These are phyloP conservation scores for Cantharis nigra DNA, from an alignment of 2,888 invertebrate species.

Conservation along the genomic window DNA sequence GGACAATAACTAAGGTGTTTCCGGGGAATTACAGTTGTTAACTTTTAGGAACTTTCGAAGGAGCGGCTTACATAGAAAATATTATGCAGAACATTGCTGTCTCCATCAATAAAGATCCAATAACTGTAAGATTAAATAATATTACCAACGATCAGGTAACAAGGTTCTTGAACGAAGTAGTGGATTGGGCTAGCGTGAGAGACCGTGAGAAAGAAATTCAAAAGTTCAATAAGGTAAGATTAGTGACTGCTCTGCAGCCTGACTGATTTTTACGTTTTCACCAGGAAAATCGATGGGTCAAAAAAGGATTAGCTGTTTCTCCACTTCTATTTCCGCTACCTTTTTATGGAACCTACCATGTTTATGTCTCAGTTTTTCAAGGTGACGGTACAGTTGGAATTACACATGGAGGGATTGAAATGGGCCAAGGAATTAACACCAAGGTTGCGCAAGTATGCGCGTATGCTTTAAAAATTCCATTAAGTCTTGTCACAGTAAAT, in stretches of 20 bases:
- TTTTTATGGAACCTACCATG: neutral
- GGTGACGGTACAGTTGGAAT: neutral
- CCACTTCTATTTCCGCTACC: neutral
- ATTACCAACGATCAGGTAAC: slow-evolving; percentile 50
- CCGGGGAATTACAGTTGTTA: neutral
- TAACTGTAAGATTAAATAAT: slow-evolving; percentile 63
- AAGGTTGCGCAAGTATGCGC: neutral
- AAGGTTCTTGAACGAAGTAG: slow-evolving; percentile 63
- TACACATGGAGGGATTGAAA: neutral
- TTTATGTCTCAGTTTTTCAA: neutral
- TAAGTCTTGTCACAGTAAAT: neutral
- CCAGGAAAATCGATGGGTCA: neutral
- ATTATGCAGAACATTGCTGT: slow-evolving; percentile 71
- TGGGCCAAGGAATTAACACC: neutral
- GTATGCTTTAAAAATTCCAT: neutral
- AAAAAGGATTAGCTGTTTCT: neutral
- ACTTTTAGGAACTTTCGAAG: slow-evolving; percentile 64
- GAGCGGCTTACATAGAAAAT: slow-evolving; percentile 64
- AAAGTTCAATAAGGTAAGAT: slow-evolving; percentile 62
- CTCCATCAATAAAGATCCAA: slow-evolving; percentile 60
- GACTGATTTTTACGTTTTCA: neutral
- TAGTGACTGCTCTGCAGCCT: neutral
- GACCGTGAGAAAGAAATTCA: slow-evolving; percentile 60
- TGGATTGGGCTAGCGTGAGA: slow-evolving; percentile 62
- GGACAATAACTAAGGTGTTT: no score